A percentile compares a stretch with the other conserved stretches of the same genome.
These are phyloP conservation scores for Pyrgilauda ruficollis DNA, from an alignment of 2,113 vertebrate species.

Conservation along the genomic window DNA sequence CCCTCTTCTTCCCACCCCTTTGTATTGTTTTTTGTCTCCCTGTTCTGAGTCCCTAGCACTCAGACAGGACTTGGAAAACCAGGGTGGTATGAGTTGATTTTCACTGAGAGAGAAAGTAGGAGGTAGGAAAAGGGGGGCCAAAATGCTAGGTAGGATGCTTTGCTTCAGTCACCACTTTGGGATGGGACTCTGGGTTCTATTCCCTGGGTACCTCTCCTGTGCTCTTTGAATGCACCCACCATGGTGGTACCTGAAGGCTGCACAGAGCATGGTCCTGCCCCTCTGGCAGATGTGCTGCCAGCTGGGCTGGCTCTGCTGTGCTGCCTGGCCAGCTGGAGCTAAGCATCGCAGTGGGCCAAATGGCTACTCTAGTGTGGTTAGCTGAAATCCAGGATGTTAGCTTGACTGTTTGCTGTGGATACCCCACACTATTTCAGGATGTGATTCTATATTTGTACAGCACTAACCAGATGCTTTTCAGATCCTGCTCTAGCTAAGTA, in stretches of 20 bases:
- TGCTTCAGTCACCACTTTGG: neutral
- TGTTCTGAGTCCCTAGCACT: neutral
- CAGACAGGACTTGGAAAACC: neutral
- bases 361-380: neutral
- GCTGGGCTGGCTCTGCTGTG: neutral
- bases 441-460: neutral
- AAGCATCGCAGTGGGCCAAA: neutral
- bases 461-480: neutral
- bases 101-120: neutral
- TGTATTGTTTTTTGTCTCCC: neutral
- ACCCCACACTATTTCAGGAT: neutral
- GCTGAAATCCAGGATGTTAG: neutral
- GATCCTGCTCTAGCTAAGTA: neutral
- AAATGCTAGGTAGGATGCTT: neutral
- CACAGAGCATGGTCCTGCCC: neutral
- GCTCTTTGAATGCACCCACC: neutral
- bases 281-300: neutral
- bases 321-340: neutral
- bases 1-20: neutral
- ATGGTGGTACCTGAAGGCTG: neutral
- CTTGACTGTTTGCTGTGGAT: slow-evolving; percentile 11
- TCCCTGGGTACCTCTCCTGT: neutral
- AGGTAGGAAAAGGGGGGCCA: neutral
- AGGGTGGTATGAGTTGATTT: fast-evolving
- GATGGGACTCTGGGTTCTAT: neutral